Evolutionary conservation across 1,140 invertebrate genomes (phyloP).

Genomic region (Oppia nitens): DNA sequence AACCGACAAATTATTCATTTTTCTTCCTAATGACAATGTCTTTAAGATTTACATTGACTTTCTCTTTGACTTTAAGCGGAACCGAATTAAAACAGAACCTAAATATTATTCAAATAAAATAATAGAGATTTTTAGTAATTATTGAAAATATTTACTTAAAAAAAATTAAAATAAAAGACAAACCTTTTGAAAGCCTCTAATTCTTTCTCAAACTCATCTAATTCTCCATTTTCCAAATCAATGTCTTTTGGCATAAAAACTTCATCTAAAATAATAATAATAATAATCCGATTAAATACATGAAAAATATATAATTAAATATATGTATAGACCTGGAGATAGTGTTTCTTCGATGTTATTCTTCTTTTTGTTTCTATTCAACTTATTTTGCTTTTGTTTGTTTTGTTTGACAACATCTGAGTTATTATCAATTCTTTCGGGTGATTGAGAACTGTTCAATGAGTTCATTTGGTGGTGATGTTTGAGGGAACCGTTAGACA

Average conservation of each 20-base stretch:
- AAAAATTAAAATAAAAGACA: too few relatives aligned
- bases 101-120: too few relatives aligned
- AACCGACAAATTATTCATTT: neutral
- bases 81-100: constrained; percentile 52
- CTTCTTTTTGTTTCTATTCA: constrained; percentile 24
- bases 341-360: constrained; percentile 18
- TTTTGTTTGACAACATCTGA: constrained; percentile 10
- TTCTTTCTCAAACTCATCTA: constrained; percentile 54
- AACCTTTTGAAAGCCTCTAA: constrained; percentile 54
- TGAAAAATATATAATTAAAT: constrained; percentile 17
- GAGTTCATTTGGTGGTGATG: neutral
- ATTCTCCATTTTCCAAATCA: constrained; percentile 50
- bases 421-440: neutral
- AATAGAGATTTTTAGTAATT: too few relatives aligned
- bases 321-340: constrained; percentile 11
- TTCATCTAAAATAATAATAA: constrained; percentile 37
- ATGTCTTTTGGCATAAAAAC: constrained; percentile 57
- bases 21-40: constrained; percentile 49
- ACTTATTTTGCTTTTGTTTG: constrained; percentile 1
- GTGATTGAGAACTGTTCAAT: neutral
- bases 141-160: too few relatives aligned
- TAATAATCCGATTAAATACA: constrained; percentile 23
- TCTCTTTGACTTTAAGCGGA: constrained; percentile 45
- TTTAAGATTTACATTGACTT: constrained; percentile 52
- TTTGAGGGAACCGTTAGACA: constrained; percentile 12